These are phyloP conservation scores for Athripsodes cinereus DNA, from an alignment of 2,888 invertebrate species.

Conservation along the genomic window DNA sequence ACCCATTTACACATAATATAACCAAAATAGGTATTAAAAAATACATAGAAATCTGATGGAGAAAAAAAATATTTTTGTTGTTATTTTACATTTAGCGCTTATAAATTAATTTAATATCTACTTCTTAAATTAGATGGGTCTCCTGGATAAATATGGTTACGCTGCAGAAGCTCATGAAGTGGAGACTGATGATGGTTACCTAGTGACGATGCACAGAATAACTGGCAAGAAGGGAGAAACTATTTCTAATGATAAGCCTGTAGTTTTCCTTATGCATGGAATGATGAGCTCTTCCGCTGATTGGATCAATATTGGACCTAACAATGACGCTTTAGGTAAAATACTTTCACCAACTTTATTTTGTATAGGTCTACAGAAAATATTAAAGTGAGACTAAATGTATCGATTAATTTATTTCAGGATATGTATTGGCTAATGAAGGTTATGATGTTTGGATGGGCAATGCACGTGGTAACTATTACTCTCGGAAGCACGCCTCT, in stretches of 20 bases:
- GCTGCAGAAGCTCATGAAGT: constrained; percentile 48
- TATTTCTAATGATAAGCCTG: constrained; percentile 31
- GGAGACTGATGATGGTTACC: constrained; percentile 61
- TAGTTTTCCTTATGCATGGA: constrained; percentile 62
- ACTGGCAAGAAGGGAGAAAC: constrained; percentile 37
- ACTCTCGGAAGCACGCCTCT: constrained; percentile 39
- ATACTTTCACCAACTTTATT: background rate
- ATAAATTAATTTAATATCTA: no score
- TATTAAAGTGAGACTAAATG: no score
- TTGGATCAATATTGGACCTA: constrained; percentile 67
- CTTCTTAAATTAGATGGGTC: constrained; percentile 37
- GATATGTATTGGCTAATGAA: constrained; percentile 40
- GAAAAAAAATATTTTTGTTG: no score
- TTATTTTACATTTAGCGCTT: no score
- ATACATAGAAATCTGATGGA: no score
- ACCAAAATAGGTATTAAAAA: no score
- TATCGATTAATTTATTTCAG: background rate
- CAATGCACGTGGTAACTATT: constrained; percentile 61
- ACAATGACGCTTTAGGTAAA: constrained; percentile 56
- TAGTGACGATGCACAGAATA: constrained; percentile 61
- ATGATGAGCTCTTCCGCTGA: constrained; percentile 66
- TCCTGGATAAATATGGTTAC: constrained; percentile 50
- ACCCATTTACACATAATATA: no score
- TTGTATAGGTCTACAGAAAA: no score
- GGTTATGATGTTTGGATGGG: constrained; percentile 66